phyloP scores from a whole-genome alignment of 2,888 invertebrate species.

The Hymenopus coronatus region DNA sequence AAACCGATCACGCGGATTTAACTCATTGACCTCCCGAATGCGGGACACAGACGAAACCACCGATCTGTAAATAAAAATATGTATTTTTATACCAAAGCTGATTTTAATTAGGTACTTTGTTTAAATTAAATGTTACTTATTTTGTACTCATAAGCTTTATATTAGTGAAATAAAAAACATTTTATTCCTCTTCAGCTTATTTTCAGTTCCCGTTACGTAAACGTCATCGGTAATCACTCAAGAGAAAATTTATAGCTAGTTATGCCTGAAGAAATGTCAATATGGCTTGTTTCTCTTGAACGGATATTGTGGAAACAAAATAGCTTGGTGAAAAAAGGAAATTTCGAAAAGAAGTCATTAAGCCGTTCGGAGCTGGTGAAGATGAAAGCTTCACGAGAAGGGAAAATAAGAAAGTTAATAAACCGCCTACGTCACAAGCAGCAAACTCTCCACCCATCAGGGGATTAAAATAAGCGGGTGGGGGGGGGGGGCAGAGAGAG shows the following conservation, averaged over 20 bases:
- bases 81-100: no score
- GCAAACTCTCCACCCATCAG: neutral
- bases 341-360: neutral
- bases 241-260: neutral
- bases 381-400: neutral
- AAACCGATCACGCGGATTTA: no score
- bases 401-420: neutral
- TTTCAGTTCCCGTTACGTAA: neutral
- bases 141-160: no score
- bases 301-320: neutral
- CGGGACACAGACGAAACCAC: no score
- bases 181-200: neutral
- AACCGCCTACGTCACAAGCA: neutral
- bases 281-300: neutral
- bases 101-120: no score
- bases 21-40: no score
- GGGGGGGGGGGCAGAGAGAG: neutral
- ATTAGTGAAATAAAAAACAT: no score
- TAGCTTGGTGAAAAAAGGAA: neutral
- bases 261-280: neutral
- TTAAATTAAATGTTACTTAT: no score
- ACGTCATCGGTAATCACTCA: neutral
- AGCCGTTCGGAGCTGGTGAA: neutral
- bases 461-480: neutral
- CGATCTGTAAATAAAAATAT: no score